Percentiles rank a stretch among this genome's conserved stretches.
Conservation (phyloP, 2,113 vertebrate species). For the Paradoxurus hermaphroditus region DNA sequence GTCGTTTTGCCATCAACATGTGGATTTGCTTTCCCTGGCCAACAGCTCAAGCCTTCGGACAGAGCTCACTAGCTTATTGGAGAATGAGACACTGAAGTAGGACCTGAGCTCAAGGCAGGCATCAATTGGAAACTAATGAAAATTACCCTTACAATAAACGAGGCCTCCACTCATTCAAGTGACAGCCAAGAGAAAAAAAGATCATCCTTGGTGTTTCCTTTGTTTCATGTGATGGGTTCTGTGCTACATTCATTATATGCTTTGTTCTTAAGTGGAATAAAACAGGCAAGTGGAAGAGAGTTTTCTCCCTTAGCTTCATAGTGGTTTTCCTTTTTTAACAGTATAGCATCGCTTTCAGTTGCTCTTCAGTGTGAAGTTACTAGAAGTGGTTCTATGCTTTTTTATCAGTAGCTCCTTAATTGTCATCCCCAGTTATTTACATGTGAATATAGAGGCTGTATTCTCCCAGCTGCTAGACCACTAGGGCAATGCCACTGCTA, state of each 20-base stretch:
- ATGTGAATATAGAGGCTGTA: constrained; percentile 75
- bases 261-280: constrained; percentile 62
- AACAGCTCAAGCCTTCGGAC: not conserved
- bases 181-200: not conserved
- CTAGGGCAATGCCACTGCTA: constrained; percentile 63
- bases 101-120: not conserved
- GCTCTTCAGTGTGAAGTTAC: constrained; percentile 75
- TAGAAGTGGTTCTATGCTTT: constrained; percentile 70
- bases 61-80: not conserved
- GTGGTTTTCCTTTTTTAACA: constrained; percentile 65
- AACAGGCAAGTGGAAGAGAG: constrained; percentile 44
- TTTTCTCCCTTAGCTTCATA: constrained; percentile 63
- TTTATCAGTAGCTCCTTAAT: constrained; percentile 76
- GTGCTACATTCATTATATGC: constrained; percentile 64
- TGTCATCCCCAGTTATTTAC: constrained; percentile 81
- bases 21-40: not conserved
- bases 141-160: constrained; percentile 41
- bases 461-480: constrained; percentile 77
- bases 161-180: constrained; percentile 31
- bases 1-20: not conserved
- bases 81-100: constrained; percentile 32
- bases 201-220: constrained; percentile 59
- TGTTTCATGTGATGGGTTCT: constrained; percentile 17
- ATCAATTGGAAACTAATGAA: constrained; percentile 54
- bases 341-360: constrained; percentile 62